These are phyloP conservation scores for Dyspetes luteomarginatus DNA, from an alignment of 2,888 invertebrate species.

Conservation along the genomic window DNA sequence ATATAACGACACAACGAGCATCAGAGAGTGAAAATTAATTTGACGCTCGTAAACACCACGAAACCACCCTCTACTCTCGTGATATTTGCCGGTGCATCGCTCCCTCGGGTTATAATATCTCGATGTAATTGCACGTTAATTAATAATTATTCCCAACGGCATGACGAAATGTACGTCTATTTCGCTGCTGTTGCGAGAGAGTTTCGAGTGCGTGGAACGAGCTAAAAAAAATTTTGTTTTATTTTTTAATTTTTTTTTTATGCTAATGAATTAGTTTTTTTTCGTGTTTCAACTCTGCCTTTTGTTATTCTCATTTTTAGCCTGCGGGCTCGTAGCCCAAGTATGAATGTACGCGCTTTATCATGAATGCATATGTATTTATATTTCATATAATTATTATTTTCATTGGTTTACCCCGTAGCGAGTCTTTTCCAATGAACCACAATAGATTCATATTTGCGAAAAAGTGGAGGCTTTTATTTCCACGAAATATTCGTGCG, in stretches of 20 bases:
- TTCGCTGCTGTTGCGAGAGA: slow-evolving; percentile 2
- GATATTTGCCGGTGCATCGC: slow-evolving; percentile 54
- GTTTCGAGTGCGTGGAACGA: slow-evolving; percentile 13
- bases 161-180: slow-evolving; percentile 14
- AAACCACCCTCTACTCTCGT: slow-evolving; percentile 19
- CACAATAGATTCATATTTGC: neutral
- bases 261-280: slow-evolving; percentile 28
- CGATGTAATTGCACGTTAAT: slow-evolving; percentile 67
- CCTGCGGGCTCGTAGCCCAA: slow-evolving; percentile 1
- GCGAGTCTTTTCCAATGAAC: neutral
- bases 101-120: slow-evolving; percentile 61
- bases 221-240: slow-evolving; percentile 9
- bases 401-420: slow-evolving; percentile 1
- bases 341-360: neutral
- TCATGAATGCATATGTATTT: neutral
- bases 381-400: neutral
- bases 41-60: slow-evolving; percentile 35
- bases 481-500: slow-evolving; percentile 1
- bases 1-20: slow-evolving; percentile 29
- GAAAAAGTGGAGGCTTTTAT: slow-evolving; percentile 5
- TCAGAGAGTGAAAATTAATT: slow-evolving; percentile 56
- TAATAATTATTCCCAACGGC: slow-evolving; percentile 62
- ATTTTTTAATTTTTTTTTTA: neutral
- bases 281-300: neutral
- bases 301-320: slow-evolving; percentile 38